These are phyloP conservation scores for Clepsis dumicolana DNA, from an alignment of 2,888 invertebrate genomes.

Conservation along the genomic window DNA sequence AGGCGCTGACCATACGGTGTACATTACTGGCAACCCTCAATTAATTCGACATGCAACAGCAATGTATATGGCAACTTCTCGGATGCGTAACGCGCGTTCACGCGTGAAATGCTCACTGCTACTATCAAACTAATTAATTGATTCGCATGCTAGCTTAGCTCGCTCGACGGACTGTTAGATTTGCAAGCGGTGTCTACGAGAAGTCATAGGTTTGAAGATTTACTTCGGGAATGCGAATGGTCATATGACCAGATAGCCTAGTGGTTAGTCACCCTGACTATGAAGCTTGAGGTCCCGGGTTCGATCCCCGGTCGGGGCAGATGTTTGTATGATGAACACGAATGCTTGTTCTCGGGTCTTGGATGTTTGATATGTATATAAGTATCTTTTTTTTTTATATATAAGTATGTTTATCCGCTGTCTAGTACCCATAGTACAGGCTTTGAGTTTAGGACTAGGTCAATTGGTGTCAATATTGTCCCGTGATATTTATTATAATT, in stretches of 20 bases:
- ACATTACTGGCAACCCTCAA: conserved; percentile 29
- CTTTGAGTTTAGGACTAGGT: no score
- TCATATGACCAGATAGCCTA: not conserved
- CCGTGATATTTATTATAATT: no score
- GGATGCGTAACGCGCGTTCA: conserved; percentile 58
- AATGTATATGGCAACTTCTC: conserved; percentile 38
- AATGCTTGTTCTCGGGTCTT: no score
- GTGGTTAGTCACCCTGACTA: no score
- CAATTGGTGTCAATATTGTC: no score
- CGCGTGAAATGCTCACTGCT: conserved; percentile 58
- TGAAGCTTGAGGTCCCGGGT: no score
- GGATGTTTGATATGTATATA: no score
- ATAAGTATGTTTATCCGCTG: no score
- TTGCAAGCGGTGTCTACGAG: not conserved
- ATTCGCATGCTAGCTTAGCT: conserved; percentile 51
- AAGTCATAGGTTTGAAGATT: not conserved
- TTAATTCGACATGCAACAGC: conserved; percentile 32
- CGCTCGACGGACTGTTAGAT: not conserved
- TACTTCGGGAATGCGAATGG: not conserved
- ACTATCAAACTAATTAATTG: conserved; percentile 55
- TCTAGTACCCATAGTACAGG: no score
- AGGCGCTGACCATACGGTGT: not conserved
- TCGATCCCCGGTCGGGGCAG: no score
- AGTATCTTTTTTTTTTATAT: no score
- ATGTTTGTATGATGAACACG: no score